Evolutionary conservation across 2,888 invertebrate genomes (phyloP).

Genomic region (Cerceris rybyensis): DNA sequence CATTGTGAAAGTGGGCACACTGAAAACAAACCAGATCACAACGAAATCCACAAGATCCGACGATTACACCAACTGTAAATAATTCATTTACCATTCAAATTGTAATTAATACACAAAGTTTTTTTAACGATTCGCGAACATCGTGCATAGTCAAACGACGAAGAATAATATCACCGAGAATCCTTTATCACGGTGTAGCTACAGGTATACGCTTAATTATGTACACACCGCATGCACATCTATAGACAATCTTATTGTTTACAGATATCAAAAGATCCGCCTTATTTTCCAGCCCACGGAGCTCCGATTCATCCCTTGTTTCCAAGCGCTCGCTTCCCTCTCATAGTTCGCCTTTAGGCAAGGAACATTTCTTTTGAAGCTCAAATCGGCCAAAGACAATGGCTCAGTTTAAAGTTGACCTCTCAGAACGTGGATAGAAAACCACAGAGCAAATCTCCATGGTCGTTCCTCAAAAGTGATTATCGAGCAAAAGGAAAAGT

Average conservation of each 20-base stretch:
- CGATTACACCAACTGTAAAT: background rate
- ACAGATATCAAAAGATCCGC: constrained; percentile 67
- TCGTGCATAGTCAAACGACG: constrained; percentile 35
- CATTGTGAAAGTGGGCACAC: too few species aligned
- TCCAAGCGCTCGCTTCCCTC: background rate
- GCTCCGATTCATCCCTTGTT: constrained; percentile 22
- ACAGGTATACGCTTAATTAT: constrained; percentile 49
- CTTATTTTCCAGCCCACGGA: constrained; percentile 26
- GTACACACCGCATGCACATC: constrained; percentile 69
- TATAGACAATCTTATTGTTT: constrained; percentile 68
- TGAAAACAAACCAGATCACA: too few species aligned
- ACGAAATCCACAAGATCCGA: background rate
- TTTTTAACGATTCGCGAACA: constrained; percentile 31
- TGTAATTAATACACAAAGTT: constrained; percentile 7
- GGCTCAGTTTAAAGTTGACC: constrained; percentile 21
- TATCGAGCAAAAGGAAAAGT: constrained; percentile 5
- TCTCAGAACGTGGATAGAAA: constrained; percentile 26
- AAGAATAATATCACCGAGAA: constrained; percentile 40
- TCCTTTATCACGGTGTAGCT: constrained; percentile 16
- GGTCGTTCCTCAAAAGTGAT: constrained; percentile 16
- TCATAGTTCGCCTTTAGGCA: background rate
- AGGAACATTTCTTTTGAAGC: background rate
- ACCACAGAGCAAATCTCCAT: constrained; percentile 36
- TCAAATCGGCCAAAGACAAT: background rate
- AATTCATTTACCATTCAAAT: background rate